Evolutionary conservation across 2,888 invertebrate genomes (phyloP), one percentile per base, ranked within the genome.

Genomic region (Elegia similella): DNA sequence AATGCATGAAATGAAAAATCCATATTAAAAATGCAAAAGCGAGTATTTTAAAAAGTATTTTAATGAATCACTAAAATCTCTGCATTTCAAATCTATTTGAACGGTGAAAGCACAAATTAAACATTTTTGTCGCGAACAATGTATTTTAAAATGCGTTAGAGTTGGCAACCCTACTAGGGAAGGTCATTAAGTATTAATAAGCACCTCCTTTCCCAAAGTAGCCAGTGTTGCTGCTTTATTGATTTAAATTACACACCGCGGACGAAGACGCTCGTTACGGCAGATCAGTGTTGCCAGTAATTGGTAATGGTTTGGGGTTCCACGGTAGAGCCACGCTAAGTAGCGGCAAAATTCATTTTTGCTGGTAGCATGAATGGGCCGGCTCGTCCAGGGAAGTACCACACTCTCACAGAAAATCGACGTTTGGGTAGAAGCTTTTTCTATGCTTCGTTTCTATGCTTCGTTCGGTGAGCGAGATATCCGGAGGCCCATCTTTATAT

Each of bases 201-300:
- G 58, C 60, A 58, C 58, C 55, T 52, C 50, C 58, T 50, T 42
- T 42, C 52, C 42, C 15, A 43, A 60, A 64, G 63, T 59, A 62
- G 62, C 50, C 43, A 44, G 50, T 54, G 57, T 46, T 44, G 23
- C 38, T 5, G 10, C 23, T 62, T 65, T 62, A 65, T 65, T 65
- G 65, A 65, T 65, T 65, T 62, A 65, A 65, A 65, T 65, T 65
- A 62, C 60, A 65, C 59, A 55, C 58, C 58, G 59, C 54, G 53
- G 52, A 55, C 43, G 44, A 58, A 57, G 57, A 59, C 30, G 60
- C 60, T 48, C 55, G 57, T 63, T 60, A 59, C 52, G 58, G 53
- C 55, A 47, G 42, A 55, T 57, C 44, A 53, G 59, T 59, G 64
- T 64, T 62, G 58, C 64, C 58, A 59, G 60, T 59, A 59, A 62